Conservation (phyloP, 1,140 invertebrate species). For the Diprion similis region DNA sequence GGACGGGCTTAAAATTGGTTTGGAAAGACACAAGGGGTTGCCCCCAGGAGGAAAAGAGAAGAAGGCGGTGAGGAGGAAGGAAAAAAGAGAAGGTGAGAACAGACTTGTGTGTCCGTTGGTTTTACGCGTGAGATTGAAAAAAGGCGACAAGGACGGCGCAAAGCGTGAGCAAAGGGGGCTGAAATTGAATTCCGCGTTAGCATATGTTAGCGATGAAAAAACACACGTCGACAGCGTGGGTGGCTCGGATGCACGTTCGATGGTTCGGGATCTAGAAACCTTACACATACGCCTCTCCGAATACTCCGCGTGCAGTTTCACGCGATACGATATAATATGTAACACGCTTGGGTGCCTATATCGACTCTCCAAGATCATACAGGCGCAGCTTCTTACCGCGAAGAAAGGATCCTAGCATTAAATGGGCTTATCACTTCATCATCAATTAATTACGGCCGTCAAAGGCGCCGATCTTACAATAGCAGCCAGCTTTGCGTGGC, state of each 20-base stretch:
- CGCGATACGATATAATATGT: too few relatives aligned
- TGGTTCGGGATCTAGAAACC: neutral
- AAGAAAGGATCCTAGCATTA: neutral
- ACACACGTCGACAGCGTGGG: neutral
- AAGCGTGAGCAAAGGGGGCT: neutral
- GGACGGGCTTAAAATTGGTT: constrained; percentile 10
- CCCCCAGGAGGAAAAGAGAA: neutral
- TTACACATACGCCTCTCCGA: too few relatives aligned
- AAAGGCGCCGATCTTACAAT: neutral
- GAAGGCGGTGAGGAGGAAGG: neutral
- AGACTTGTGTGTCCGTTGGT: constrained; percentile 10
- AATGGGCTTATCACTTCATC: neutral
- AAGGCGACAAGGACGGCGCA: neutral
- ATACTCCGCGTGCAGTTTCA: too few relatives aligned
- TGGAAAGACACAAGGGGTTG: constrained; percentile 11
- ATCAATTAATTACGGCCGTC: neutral
- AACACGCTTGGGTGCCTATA: too few relatives aligned
- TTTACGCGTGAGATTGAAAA: neutral
- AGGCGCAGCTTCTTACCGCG: neutral
- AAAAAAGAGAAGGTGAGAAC: constrained; percentile 12
- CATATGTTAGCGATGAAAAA: constrained; percentile 12
- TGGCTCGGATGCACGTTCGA: neutral
- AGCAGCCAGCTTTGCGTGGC: neutral
- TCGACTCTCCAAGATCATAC: too few relatives aligned
- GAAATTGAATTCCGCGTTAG: constrained; percentile 15